Evolutionary conservation across 2,888 invertebrate genomes (phyloP).

Genomic region (Margaritifera margaritifera): DNA sequence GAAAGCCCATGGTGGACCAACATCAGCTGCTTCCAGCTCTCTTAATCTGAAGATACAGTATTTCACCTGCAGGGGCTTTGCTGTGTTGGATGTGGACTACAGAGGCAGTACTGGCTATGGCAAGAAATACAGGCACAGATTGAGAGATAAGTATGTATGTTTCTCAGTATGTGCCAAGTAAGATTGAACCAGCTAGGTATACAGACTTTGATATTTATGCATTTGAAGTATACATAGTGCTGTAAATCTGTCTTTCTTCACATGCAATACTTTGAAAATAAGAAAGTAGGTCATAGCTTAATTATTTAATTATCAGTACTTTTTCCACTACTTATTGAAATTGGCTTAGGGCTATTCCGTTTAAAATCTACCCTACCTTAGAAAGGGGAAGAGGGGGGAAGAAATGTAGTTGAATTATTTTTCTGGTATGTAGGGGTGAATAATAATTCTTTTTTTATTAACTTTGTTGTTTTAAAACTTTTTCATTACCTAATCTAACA

Average conservation of each 20-base stretch:
- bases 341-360: too few species aligned
- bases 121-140: conserved; percentile 67
- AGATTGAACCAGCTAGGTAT: not conserved
- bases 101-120: conserved; percentile 74
- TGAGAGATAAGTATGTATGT: conserved; percentile 56
- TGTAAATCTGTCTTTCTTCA: not conserved
- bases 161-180: not conserved
- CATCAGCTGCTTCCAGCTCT: conserved; percentile 55
- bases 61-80: conserved; percentile 73
- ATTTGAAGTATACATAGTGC: not conserved
- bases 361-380: too few species aligned
- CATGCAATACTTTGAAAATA: not conserved
- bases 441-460: too few species aligned
- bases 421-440: too few species aligned
- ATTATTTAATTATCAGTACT: too few species aligned
- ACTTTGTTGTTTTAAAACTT: too few species aligned
- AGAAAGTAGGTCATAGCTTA: too few species aligned
- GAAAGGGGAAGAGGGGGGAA: too few species aligned
- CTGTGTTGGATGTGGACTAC: conserved; percentile 74
- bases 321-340: too few species aligned
- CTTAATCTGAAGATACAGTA: conserved; percentile 71
- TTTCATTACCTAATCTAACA: too few species aligned
- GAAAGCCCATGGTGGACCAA: conserved; percentile 74
- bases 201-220: not conserved
- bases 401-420: too few species aligned